Evolutionary conservation across 1,140 invertebrate genomes (phyloP).

Genomic region (Drosophila watanabei): DNA sequence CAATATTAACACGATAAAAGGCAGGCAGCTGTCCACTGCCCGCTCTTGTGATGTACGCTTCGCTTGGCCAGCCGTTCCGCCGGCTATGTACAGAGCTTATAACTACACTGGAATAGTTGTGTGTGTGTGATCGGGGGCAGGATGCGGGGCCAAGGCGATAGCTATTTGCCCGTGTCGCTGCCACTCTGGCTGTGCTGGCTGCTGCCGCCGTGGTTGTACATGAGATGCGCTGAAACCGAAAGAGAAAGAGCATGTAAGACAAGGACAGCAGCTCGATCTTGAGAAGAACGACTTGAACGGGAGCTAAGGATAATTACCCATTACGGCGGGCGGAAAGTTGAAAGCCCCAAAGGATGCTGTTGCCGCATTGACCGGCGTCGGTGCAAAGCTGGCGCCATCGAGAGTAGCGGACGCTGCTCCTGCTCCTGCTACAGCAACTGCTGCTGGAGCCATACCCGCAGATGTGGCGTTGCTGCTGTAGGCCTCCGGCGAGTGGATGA

Average conservation of each 20-base stretch:
- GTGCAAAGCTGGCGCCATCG: slow-evolving; percentile 19
- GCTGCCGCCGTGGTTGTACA: slow-evolving; percentile 71
- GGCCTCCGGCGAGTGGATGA: slow-evolving; percentile 31
- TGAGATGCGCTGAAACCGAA: slow-evolving; percentile 59
- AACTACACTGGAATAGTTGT: slow-evolving; percentile 48
- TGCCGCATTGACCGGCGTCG: slow-evolving; percentile 20
- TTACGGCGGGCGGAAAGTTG: slow-evolving; percentile 64
- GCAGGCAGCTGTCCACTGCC: not conserved
- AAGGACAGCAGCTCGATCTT: not conserved
- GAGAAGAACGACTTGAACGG: not conserved
- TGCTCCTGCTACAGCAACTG: not conserved
- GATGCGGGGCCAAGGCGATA: slow-evolving; percentile 16
- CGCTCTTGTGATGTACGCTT: slow-evolving; percentile 32
- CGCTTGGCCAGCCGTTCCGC: not conserved
- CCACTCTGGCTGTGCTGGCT: slow-evolving; percentile 66
- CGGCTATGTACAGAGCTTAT: slow-evolving; percentile 53
- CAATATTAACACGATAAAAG: slow-evolving; percentile 42
- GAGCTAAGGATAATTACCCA: slow-evolving; percentile 48
- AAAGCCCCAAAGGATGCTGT: slow-evolving; percentile 54
- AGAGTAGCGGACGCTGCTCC: slow-evolving; percentile 14
- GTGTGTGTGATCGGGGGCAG: not conserved
- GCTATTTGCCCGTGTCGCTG: slow-evolving; percentile 67
- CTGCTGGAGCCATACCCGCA: slow-evolving; percentile 7
- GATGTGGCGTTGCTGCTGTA: slow-evolving; percentile 15
- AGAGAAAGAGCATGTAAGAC: slow-evolving; percentile 4